Percentiles rank a stretch among this genome's conserved stretches.
Conservation (phyloP, 2,888 invertebrate species). For the Epiblema foenella region DNA sequence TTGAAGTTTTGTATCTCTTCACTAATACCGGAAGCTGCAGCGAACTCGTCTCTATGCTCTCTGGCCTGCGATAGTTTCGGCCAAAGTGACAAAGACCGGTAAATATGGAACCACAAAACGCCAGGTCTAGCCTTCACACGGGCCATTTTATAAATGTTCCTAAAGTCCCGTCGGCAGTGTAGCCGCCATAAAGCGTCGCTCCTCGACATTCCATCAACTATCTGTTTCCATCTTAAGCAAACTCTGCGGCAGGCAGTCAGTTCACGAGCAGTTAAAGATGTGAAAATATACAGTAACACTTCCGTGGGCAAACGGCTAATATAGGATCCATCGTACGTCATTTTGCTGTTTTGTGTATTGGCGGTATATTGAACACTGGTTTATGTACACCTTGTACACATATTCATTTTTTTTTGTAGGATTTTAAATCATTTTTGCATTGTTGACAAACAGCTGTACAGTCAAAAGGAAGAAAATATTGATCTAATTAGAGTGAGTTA, state of each 20-base stretch:
- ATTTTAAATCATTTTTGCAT: conserved; percentile 15
- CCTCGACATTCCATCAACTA: conserved; percentile 61
- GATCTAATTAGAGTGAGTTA: neutral
- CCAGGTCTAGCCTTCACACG: conserved; percentile 55
- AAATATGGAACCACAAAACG: conserved; percentile 63
- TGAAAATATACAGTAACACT: conserved; percentile 62
- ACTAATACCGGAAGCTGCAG: conserved; percentile 55
- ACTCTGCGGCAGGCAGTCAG: conserved; percentile 64
- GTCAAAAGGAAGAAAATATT: conserved; percentile 13
- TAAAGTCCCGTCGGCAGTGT: conserved; percentile 61
- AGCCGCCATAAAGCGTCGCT: conserved; percentile 61
- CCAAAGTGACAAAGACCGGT: conserved; percentile 69
- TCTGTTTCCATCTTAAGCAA: conserved; percentile 62
- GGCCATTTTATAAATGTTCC: conserved; percentile 53
- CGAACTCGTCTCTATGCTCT: conserved; percentile 66
- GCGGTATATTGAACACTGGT: conserved; percentile 18
- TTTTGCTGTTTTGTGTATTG: conserved; percentile 14
- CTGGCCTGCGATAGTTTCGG: conserved; percentile 55
- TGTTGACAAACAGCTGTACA: conserved; percentile 33
- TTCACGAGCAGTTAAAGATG: conserved; percentile 58
- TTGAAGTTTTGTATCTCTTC: conserved; percentile 64
- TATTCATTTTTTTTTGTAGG: conserved; percentile 6
- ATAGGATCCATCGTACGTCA: conserved; percentile 43
- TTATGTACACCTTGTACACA: conserved; percentile 19
- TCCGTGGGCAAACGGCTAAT: conserved; percentile 62